A percentile compares a stretch with the other conserved stretches of the same genome.
Conservation (phyloP, 2,888 invertebrate species). For the Drosophila neotestacea region DNA sequence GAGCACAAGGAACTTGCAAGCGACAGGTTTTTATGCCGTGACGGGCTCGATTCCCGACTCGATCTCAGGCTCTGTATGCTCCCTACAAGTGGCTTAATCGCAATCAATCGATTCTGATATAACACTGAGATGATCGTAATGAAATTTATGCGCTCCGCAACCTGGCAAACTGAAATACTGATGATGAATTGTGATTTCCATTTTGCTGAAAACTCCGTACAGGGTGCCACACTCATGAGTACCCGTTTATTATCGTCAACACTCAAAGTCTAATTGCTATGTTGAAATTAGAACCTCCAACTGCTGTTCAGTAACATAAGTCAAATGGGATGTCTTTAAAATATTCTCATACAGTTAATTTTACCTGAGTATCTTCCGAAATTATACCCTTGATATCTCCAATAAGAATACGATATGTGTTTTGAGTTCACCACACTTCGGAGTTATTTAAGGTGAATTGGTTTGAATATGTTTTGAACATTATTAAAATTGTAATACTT, state of each 20-base stretch:
- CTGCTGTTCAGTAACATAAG: constrained; percentile 2
- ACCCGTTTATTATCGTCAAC: background rate
- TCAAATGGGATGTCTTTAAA: constrained; percentile 1
- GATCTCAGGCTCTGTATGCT: background rate
- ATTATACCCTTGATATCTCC: constrained; percentile 11
- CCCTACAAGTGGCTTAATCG: constrained; percentile 52
- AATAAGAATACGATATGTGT: constrained; percentile 50
- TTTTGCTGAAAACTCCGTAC: constrained; percentile 33
- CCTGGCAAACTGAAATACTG: constrained; percentile 53
- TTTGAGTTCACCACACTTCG: constrained; percentile 6
- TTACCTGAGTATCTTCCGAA: constrained; percentile 38
- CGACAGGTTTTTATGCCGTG: constrained; percentile 61
- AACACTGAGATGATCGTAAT: constrained; percentile 69
- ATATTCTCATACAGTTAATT: background rate
- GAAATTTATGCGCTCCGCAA: constrained; percentile 65
- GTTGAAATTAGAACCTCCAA: background rate
- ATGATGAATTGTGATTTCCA: constrained; percentile 58
- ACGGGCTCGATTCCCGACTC: constrained; percentile 36
- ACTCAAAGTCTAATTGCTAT: constrained; percentile 35
- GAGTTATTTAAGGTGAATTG: constrained; percentile 10
- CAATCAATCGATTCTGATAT: constrained; percentile 69
- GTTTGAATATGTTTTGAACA: background rate
- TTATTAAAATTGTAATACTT: too few relatives aligned
- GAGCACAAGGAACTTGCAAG: constrained; percentile 22
- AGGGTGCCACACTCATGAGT: constrained; percentile 35